A percentile compares a stretch with the other conserved stretches of the same genome.
Conservation (phyloP, 2,888 invertebrate species). For the Tenthredo mesomela region DNA sequence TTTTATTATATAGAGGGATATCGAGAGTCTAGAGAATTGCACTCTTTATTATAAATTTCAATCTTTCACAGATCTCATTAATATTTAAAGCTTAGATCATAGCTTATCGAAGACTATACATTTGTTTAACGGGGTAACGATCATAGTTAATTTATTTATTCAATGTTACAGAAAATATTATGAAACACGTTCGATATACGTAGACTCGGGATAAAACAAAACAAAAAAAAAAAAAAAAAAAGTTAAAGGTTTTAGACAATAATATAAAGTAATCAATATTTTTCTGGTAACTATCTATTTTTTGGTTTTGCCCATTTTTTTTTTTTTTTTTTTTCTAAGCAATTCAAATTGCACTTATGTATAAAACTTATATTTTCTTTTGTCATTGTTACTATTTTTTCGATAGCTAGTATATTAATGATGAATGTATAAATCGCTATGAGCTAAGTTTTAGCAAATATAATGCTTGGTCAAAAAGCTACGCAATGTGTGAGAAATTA, state of each 20-base stretch:
- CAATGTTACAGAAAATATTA: background rate
- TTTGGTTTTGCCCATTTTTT: background rate
- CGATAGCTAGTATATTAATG: background rate
- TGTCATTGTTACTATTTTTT: background rate
- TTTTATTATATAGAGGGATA: too few species aligned
- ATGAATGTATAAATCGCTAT: background rate
- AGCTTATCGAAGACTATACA: background rate
- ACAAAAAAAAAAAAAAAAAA: background rate
- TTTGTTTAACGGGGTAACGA: background rate
- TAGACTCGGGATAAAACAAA: background rate
- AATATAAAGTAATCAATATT: constrained; percentile 33
- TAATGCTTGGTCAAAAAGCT: constrained; percentile 3
- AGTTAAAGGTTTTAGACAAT: constrained; percentile 22
- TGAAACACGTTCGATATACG: constrained; percentile 33
- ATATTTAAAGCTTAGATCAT: constrained; percentile 39
- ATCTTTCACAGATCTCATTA: constrained; percentile 49
- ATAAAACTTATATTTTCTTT: background rate
- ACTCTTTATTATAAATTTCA: background rate
- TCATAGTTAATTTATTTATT: background rate
- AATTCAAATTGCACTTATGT: background rate
- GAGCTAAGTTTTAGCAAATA: constrained; percentile 35
- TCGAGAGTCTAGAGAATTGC: background rate
- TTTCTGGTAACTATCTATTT: constrained; percentile 16
- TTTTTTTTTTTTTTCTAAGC: too few species aligned
- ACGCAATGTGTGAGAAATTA: background rate